Percentiles rank a stretch among this genome's conserved stretches.
Evolutionary conservation across 2,797 vertebrate species (phyloP).

Genomic region (Octomys mimax): DNA sequence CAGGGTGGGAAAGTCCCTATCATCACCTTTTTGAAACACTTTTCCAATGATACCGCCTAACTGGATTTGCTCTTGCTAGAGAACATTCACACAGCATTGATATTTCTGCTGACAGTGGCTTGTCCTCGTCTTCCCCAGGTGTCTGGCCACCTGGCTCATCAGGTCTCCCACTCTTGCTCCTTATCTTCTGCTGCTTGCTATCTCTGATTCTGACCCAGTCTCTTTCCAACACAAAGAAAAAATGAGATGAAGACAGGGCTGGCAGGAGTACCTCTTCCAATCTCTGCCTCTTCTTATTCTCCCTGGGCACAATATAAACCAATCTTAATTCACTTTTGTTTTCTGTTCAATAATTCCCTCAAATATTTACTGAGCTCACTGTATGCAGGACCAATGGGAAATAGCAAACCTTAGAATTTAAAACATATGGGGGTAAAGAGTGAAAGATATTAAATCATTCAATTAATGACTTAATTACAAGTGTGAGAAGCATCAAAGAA

Average conservation of each 20-base stretch:
- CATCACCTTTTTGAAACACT: constrained; percentile 28
- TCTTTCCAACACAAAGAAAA: constrained; percentile 4
- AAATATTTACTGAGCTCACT: constrained; percentile 56
- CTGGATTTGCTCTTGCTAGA: constrained; percentile 37
- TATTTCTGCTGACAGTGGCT: background rate
- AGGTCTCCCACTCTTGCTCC: background rate
- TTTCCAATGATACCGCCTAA: background rate
- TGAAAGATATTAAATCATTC: constrained; percentile 62
- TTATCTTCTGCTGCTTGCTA: background rate
- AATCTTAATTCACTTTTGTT: constrained; percentile 66
- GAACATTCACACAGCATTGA: background rate
- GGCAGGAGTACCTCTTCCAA: background rate
- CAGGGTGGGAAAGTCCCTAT: background rate
- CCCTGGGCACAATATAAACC: background rate
- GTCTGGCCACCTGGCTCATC: background rate
- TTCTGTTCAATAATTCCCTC: constrained; percentile 69
- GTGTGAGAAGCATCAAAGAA: background rate
- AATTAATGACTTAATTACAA: background rate
- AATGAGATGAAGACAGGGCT: background rate
- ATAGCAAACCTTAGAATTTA: constrained; percentile 62
- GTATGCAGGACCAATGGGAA: background rate
- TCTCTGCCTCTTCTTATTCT: constrained; percentile 21
- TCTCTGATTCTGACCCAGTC: background rate
- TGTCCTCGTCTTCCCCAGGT: constrained; percentile 24
- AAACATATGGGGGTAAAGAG: constrained; percentile 33